These are phyloP conservation scores for Morelia viridis DNA, from an alignment of 2,797 vertebrate genomes.

Conservation along the genomic window DNA sequence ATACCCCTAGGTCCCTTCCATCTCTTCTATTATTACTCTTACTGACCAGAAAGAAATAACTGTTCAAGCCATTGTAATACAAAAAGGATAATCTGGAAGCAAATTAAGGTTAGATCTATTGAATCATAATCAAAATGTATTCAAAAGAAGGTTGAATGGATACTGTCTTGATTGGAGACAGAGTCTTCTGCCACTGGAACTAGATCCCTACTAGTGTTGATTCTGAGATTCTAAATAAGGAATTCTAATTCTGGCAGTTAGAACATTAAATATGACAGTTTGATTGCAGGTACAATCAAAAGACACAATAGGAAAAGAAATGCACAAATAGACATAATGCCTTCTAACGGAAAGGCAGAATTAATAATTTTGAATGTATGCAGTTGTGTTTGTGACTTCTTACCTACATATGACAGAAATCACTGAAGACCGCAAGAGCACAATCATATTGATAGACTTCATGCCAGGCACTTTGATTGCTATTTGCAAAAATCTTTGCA, in stretches of 20 bases:
- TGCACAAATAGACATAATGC: not conserved
- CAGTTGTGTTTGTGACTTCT: not conserved
- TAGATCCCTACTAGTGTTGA: not conserved
- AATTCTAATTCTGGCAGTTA: not conserved
- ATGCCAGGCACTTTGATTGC: not conserved
- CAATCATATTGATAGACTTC: not conserved
- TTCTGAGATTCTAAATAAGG: not conserved
- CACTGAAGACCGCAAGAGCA: not conserved
- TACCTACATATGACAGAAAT: not conserved
- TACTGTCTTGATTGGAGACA: not conserved
- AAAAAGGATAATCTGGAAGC: too few species aligned
- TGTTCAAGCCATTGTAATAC: too few species aligned
- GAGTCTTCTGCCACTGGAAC: not conserved
- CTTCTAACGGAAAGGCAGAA: not conserved
- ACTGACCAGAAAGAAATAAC: too few species aligned
- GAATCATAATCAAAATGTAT: not conserved
- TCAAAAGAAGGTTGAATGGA: not conserved
- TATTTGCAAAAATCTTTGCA: slow-evolving; percentile 9
- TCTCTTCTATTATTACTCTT: too few species aligned
- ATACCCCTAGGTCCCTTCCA: too few species aligned
- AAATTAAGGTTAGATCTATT: not conserved
- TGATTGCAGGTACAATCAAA: not conserved
- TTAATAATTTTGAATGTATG: not conserved
- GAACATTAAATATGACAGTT: not conserved
- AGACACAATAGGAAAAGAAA: not conserved